phyloP scores from a whole-genome alignment of 2,113 vertebrate genomes.

The Equus przewalskii region DNA sequence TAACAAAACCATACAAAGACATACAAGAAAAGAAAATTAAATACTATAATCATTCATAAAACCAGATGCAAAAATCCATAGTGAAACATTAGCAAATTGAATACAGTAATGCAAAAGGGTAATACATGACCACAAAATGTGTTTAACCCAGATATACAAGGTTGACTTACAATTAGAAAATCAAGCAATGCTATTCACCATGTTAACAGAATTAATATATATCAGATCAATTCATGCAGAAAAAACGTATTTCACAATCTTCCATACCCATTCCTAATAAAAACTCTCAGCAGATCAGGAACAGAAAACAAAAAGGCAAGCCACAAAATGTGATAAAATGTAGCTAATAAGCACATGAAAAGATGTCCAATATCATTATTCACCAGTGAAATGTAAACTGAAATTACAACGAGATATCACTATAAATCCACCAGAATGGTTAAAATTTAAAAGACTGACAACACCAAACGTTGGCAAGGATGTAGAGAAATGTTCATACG shows the following conservation, averaged over 20 bases:
- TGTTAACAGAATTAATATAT: neutral
- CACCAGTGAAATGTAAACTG: neutral
- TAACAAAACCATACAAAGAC: constrained; percentile 11
- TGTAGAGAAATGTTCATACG: neutral
- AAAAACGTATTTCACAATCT: neutral
- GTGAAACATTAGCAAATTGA: neutral
- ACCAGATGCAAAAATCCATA: neutral
- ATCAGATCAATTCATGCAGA: neutral
- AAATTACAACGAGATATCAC: neutral
- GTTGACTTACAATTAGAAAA: neutral
- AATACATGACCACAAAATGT: neutral
- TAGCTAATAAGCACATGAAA: neutral
- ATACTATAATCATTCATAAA: neutral
- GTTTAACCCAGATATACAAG: neutral
- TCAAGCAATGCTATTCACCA: neutral
- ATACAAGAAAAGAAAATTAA: constrained; percentile 4
- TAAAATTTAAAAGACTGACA: constrained; percentile 7
- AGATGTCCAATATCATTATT: neutral
- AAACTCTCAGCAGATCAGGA: neutral
- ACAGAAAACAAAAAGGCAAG: neutral
- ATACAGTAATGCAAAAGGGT: neutral
- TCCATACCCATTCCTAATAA: neutral
- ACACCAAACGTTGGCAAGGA: neutral
- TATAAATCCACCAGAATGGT: neutral
- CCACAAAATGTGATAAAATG: neutral